Conservation (phyloP, 1,140 invertebrate genomes). For the Drosophila sturtevanti region DNA sequence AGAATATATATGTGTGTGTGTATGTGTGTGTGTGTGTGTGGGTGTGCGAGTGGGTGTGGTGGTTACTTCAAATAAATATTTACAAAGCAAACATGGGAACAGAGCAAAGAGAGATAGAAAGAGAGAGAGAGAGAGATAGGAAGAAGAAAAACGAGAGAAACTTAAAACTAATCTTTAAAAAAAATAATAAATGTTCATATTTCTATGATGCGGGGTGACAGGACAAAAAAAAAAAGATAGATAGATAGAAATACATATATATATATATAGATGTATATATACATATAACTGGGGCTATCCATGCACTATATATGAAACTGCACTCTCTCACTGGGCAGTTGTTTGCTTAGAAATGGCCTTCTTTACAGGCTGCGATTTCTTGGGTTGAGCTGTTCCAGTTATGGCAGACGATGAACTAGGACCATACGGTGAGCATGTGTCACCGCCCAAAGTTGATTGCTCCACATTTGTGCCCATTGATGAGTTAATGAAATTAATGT, state of each 20-base stretch:
- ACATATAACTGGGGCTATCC: constrained; percentile 4
- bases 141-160: background rate
- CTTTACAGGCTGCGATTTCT: constrained; percentile 27
- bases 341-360: constrained; percentile 34
- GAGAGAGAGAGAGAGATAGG: background rate
- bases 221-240: constrained; percentile 37
- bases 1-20: constrained; percentile 24
- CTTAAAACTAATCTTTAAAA: background rate
- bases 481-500: constrained; percentile 83
- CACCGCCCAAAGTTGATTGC: constrained; percentile 63
- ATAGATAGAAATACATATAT: constrained; percentile 18
- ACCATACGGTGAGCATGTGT: constrained; percentile 59
- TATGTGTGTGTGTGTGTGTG: constrained; percentile 19
- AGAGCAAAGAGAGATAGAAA: background rate
- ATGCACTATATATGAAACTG: background rate
- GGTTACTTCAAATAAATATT: constrained; percentile 75
- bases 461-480: constrained; percentile 81
- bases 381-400: constrained; percentile 8
- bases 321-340: constrained; percentile 21
- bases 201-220: constrained; percentile 12
- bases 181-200: background rate
- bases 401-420: background rate
- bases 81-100: constrained; percentile 59
- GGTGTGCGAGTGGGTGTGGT: constrained; percentile 30
- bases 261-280: background rate